Base-by-base conservation (phyloP, 1,140 invertebrate species). In the Drosophila jambulina region DNA sequence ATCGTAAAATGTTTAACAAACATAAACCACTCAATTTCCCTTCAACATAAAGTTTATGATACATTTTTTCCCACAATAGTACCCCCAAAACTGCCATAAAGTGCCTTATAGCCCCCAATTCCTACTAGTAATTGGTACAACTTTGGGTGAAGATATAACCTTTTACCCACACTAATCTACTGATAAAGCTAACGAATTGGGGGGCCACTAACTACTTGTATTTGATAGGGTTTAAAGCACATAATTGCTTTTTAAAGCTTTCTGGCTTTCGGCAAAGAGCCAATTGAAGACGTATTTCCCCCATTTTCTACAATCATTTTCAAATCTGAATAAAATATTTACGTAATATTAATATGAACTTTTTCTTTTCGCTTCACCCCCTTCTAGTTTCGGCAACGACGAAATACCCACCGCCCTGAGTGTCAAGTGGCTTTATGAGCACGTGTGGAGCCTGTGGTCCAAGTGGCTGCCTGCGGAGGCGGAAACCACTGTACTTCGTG, bases 351-450 rank as follows among this genome's bases (percentile, higher is more conserved):
- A 10, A 43, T 43, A 6, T 19, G 5, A 4, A 21, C 4, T 43
- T 34, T 3, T 0, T 2, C 13, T 62, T 4, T 9, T 38, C 10
- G 3, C 4, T 34, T 17, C 2, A 29, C 10, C 10, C 6, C 5
- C 2, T 13, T 38, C 0, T 23, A 86, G 83, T 4, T 88, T 88
- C 51, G 81, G 78, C 46, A 75, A 81, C 13, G 59, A 65, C 5
- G 63, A 75, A 10, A n/a, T 88, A 2, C 84, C 84, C 3, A 48
- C 94, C 94, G 75, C 94, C 9, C 46, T 85, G 10, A 69, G 40
- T 8, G 95, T 94, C 0, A 92, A 94, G 54, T 97, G 96, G 96
- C 82, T 97, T 8, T 97, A 96, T 75, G 86, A 95, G 45, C 93
- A 94, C 21, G 85, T 95, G 23, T 94, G 94, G 49, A 93, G 95